These are phyloP conservation scores for Neotragus moschatus DNA, from an alignment of 2,113 vertebrate genomes.

Conservation along the genomic window DNA sequence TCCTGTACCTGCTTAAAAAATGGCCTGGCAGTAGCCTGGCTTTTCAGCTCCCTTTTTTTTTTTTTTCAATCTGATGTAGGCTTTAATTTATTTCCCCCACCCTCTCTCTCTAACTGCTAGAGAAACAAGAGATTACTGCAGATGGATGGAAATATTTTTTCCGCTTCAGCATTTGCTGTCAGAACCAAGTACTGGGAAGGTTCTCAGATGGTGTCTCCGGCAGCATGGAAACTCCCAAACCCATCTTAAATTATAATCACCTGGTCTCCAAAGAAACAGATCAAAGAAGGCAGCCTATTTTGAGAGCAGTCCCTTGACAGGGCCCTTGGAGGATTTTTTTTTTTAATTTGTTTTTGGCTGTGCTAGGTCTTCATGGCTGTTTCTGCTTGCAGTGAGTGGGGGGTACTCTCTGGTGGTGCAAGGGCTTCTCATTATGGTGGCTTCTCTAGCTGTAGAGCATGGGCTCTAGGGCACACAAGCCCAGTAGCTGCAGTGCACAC, in stretches of 20 bases:
- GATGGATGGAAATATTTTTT: slow-evolving; percentile 76
- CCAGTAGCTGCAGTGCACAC: not conserved
- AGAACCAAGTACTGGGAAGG: slow-evolving; percentile 54
- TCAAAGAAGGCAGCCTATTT: not conserved
- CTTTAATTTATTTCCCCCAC: slow-evolving; percentile 19
- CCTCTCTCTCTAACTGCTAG: slow-evolving; percentile 50
- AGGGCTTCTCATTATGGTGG: not conserved
- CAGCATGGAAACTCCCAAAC: slow-evolving; percentile 67
- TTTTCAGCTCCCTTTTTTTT: slow-evolving; percentile 60
- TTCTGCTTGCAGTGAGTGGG: not conserved
- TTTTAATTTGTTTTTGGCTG: not conserved
- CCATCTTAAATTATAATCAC: slow-evolving; percentile 65
- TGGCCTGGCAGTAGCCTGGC: slow-evolving; percentile 66
- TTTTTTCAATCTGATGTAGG: slow-evolving; percentile 22
- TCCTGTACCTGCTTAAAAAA: slow-evolving; percentile 62
- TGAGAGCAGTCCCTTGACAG: not conserved
- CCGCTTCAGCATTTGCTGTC: slow-evolving; percentile 75
- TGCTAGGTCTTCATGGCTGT: not conserved
- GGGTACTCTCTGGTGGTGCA: not conserved
- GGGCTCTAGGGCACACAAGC: not conserved
- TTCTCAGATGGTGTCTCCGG: slow-evolving; percentile 65
- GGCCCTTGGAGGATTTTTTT: not conserved
- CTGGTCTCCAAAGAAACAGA: slow-evolving; percentile 47
- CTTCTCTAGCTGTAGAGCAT: not conserved
- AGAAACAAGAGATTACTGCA: slow-evolving; percentile 75